phyloP scores from a whole-genome alignment of 2,797 vertebrate species.

The Molossus alvarezi region DNA sequence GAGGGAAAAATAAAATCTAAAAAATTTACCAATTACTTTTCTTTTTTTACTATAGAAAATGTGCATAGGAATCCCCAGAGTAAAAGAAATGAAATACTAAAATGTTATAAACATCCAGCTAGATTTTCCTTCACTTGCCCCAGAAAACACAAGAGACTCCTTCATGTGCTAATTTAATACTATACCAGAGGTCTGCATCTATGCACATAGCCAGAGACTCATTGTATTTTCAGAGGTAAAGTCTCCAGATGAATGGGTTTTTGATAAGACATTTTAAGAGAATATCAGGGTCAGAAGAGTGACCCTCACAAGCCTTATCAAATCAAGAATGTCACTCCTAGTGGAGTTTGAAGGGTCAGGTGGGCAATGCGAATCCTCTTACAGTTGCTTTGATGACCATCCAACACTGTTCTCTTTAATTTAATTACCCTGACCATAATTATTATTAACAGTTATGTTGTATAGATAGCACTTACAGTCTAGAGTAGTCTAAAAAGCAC shows the following conservation, averaged over 20 bases:
- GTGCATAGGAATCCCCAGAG: slow-evolving; percentile 61
- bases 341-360: not conserved
- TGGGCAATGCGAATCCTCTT: not conserved
- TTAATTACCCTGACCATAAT: not conserved
- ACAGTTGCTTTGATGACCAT: not conserved
- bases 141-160: slow-evolving; percentile 59
- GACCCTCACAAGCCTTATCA: not conserved
- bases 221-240: not conserved
- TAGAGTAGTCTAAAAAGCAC: not conserved
- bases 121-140: slow-evolving; percentile 70
- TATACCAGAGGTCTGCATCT: slow-evolving; percentile 15
- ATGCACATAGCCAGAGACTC: not conserved
- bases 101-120: slow-evolving; percentile 73
- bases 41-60: slow-evolving; percentile 68
- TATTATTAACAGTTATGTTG: not conserved
- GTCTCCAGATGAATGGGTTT: not conserved
- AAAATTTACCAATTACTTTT: slow-evolving; percentile 77
- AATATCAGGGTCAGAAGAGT: not conserved
- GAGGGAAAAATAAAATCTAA: slow-evolving; percentile 81
- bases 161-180: slow-evolving; percentile 74
- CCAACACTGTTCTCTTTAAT: not conserved
- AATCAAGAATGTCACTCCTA: not conserved
- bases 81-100: slow-evolving; percentile 77
- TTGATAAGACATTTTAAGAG: slow-evolving; percentile 53
- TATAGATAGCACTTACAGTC: not conserved